A percentile compares a stretch with the other conserved stretches of the same genome.
These are phyloP conservation scores for Nomada ruficornis DNA, from an alignment of 2,888 invertebrate species.

Conservation along the genomic window DNA sequence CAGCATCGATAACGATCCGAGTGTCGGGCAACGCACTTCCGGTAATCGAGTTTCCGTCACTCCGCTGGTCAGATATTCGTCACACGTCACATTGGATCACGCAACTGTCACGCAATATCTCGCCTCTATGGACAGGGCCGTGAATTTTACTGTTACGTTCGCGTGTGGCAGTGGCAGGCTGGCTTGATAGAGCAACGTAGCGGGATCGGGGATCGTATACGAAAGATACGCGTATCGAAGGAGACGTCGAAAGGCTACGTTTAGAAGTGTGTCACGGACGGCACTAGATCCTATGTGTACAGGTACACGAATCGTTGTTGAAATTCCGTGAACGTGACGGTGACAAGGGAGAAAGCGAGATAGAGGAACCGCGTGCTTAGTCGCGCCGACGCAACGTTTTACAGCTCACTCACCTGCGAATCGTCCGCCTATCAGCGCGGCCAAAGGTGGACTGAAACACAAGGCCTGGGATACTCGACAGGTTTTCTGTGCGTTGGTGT, in stretches of 20 bases:
- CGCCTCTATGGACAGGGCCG: too few relatives aligned
- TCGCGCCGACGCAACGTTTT: slow-evolving; percentile 65
- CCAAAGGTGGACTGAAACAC: slow-evolving; percentile 47
- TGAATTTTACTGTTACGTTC: background rate
- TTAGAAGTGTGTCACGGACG: too few relatives aligned
- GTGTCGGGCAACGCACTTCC: slow-evolving; percentile 13
- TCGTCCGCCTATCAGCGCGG: slow-evolving; percentile 64
- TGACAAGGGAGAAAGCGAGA: slow-evolving; percentile 48
- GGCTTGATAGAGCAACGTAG: background rate
- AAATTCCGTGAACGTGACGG: slow-evolving; percentile 21
- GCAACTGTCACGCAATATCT: slow-evolving; percentile 22
- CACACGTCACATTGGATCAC: slow-evolving; percentile 4
- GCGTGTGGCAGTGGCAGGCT: background rate
- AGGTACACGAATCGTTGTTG: background rate
- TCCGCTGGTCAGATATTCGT: slow-evolving; percentile 48
- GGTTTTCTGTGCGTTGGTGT: slow-evolving; percentile 17
- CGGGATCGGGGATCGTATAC: background rate
- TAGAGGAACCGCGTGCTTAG: slow-evolving; percentile 58
- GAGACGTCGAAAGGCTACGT: too few relatives aligned
- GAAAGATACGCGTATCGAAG: too few relatives aligned
- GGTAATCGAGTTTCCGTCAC: slow-evolving; percentile 48
- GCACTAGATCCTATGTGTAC: too few relatives aligned
- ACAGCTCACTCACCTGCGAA: slow-evolving; percentile 61
- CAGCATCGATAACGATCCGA: slow-evolving; percentile 44
- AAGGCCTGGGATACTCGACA: slow-evolving; percentile 39